A percentile compares a stretch with the other conserved stretches of the same genome.
Conservation (phyloP, 2,888 invertebrate species). For the Trachelus iudaicus region DNA sequence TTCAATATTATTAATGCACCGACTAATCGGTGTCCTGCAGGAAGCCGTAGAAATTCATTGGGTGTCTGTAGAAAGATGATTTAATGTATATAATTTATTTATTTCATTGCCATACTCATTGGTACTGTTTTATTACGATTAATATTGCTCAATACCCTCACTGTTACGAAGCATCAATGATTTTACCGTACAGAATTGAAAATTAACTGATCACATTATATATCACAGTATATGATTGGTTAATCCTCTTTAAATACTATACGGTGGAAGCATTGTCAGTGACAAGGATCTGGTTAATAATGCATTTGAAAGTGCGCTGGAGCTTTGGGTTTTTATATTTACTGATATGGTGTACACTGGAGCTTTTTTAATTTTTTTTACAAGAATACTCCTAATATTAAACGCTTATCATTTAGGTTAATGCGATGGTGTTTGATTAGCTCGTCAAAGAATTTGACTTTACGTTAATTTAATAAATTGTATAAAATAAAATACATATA, state of each 20-base stretch:
- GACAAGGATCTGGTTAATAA: neutral
- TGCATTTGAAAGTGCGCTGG: neutral
- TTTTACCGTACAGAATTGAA: neutral
- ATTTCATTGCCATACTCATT: neutral
- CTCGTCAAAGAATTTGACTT: neutral
- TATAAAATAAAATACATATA: neutral
- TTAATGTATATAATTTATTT: neutral
- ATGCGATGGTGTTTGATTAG: neutral
- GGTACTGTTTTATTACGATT: neutral
- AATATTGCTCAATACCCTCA: neutral
- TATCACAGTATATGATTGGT: neutral
- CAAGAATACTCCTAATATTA: neutral
- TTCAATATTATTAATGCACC: conserved; percentile 45
- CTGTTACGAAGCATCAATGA: neutral
- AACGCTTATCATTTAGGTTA: neutral
- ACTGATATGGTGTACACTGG: neutral
- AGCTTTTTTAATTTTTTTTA: neutral
- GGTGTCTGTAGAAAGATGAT: conserved; percentile 42
- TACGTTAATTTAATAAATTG: neutral
- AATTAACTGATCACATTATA: too few relatives aligned
- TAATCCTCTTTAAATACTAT: neutral
- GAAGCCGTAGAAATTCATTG: conserved; percentile 43
- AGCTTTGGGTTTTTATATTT: neutral
- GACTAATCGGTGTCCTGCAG: conserved; percentile 41
- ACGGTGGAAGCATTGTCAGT: neutral